Evolutionary conservation across 2,113 vertebrate species (phyloP).

Genomic region (Setophaga kirtlandii): DNA sequence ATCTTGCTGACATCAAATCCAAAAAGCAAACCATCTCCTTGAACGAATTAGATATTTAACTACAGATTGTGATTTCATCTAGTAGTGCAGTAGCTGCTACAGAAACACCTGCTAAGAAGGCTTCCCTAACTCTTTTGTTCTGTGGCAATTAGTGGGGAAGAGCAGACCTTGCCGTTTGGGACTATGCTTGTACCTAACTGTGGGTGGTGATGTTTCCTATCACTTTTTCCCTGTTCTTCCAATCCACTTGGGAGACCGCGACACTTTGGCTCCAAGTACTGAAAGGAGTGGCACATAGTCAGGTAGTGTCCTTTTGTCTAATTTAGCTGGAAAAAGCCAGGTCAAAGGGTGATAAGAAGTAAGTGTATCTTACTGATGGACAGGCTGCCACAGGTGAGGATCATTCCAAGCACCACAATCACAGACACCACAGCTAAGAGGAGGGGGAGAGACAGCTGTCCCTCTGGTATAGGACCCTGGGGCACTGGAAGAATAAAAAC

Average conservation of each 20-base stretch:
- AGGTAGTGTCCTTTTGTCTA: neutral
- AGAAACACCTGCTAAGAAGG: neutral
- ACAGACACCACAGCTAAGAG: conserved; percentile 83
- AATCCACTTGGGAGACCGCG: neutral
- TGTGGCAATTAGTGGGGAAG: neutral
- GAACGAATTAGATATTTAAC: neutral
- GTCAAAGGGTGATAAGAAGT: neutral
- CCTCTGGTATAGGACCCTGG: conserved; percentile 53
- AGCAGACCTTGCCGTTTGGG: neutral
- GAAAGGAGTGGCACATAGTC: neutral
- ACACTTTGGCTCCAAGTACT: neutral
- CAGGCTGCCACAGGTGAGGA: conserved; percentile 83
- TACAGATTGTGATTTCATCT: neutral
- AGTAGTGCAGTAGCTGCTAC: neutral
- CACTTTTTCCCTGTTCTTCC: neutral
- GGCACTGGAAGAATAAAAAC: conserved; percentile 40
- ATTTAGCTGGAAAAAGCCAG: neutral
- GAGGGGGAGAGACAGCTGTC: conserved; percentile 79
- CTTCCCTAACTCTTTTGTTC: neutral
- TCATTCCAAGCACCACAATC: conserved; percentile 78
- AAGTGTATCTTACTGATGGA: conserved; percentile 84
- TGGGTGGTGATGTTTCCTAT: neutral
- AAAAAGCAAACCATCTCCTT: neutral
- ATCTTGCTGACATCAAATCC: neutral
- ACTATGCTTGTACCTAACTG: neutral